A percentile compares a stretch with the other conserved stretches of the same genome.
Evolutionary conservation across 2,888 invertebrate species (phyloP).

Genomic region (Gerosis bhagava): DNA sequence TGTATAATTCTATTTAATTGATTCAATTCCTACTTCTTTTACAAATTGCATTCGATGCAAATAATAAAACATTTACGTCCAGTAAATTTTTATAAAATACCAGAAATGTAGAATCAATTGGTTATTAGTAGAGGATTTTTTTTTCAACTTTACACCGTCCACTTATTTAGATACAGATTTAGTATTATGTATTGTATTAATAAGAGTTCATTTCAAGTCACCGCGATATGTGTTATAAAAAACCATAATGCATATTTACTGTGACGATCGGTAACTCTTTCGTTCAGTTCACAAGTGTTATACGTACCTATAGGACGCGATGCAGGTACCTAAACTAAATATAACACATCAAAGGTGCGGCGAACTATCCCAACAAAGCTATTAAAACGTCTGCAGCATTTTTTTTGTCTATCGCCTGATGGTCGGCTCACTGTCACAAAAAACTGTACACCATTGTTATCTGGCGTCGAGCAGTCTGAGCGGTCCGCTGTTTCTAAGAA

Average conservation of each 20-base stretch:
- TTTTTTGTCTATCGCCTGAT: slow-evolving; percentile 64
- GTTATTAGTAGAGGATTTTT: no score
- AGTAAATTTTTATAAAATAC: no score
- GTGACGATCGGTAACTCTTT: slow-evolving; percentile 43
- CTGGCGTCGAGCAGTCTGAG: slow-evolving; percentile 77
- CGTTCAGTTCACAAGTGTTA: slow-evolving; percentile 54
- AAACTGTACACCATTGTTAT: slow-evolving; percentile 68
- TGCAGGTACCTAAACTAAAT: slow-evolving; percentile 53
- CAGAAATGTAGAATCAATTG: no score
- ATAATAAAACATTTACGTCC: no score
- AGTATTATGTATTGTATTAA: no score
- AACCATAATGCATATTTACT: background rate
- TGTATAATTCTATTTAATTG: no score
- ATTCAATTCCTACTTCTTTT: no score
- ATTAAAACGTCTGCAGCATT: slow-evolving; percentile 59
- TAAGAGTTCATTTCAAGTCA: no score
- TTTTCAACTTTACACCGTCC: no score
- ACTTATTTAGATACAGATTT: no score
- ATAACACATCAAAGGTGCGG: slow-evolving; percentile 64
- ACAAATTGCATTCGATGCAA: no score
- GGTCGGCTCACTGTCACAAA: slow-evolving; percentile 63
- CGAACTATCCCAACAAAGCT: slow-evolving; percentile 52
- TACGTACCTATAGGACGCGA: slow-evolving; percentile 42
- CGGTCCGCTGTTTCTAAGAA: slow-evolving; percentile 67
- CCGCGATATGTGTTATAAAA: no score